phyloP scores from a whole-genome alignment of 1,140 invertebrate species.

The Drosophila pectinifera region DNA sequence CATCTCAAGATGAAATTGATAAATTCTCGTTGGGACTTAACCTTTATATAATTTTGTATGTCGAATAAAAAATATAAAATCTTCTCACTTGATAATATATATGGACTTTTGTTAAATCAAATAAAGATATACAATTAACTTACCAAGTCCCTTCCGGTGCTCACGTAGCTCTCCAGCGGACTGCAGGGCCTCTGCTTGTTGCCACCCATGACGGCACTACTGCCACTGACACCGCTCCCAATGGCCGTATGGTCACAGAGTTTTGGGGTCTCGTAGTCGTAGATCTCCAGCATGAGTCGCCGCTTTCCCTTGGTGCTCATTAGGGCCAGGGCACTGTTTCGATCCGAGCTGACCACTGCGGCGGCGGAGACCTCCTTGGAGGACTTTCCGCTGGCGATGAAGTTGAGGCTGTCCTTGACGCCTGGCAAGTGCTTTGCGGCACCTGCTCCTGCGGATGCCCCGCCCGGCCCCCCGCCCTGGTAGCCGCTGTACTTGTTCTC shows the following conservation, averaged over 20 bases:
- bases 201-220: conserved; percentile 77
- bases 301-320: conserved; percentile 82
- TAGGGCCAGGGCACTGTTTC: conserved; percentile 57
- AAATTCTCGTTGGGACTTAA: too few species aligned
- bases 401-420: conserved; percentile 79
- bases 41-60: too few species aligned
- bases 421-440: conserved; percentile 55
- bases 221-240: conserved; percentile 88
- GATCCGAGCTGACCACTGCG: conserved; percentile 60
- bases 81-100: too few species aligned
- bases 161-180: conserved; percentile 91
- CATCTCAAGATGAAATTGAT: background rate
- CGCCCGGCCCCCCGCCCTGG: conserved; percentile 52
- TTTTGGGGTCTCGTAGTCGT: conserved; percentile 90
- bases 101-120: background rate
- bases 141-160: conserved; percentile 87
- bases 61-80: background rate
- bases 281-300: conserved; percentile 87
- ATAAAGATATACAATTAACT: conserved; percentile 31
- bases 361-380: conserved; percentile 54
- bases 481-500: conserved; percentile 84
- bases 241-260: conserved; percentile 93
- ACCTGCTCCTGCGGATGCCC: conserved; percentile 20
- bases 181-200: conserved; percentile 90
- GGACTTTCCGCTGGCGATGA: conserved; percentile 64